A percentile compares a stretch with the other conserved stretches of the same genome.
These are phyloP conservation scores for Dicycla oo DNA, from an alignment of 2,888 invertebrate genomes.

Conservation along the genomic window DNA sequence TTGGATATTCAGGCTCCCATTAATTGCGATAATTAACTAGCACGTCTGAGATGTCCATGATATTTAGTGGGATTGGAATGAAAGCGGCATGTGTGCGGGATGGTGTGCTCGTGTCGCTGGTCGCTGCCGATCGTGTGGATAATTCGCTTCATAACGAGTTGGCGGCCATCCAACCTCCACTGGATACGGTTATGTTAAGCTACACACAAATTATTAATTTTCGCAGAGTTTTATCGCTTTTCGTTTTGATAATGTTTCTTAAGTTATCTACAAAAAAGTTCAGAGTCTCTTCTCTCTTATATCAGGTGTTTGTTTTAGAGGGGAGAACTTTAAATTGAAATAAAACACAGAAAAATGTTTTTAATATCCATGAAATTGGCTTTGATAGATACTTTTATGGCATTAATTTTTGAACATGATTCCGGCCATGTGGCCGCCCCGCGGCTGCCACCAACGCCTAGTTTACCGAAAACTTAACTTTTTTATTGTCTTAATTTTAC, in stretches of 20 bases:
- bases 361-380: no score
- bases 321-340: no score
- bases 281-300: background rate
- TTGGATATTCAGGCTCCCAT: constrained; percentile 52
- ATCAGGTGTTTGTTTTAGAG: no score
- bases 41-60: constrained; percentile 60
- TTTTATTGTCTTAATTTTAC: no score
- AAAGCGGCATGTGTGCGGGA: constrained; percentile 63
- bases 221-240: constrained; percentile 48
- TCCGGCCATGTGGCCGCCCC: no score
- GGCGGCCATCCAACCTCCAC: constrained; percentile 67
- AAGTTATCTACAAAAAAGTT: constrained; percentile 5
- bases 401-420: no score
- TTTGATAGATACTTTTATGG: no score
- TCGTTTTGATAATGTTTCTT: constrained; percentile 38
- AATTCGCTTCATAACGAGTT: constrained; percentile 70
- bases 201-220: constrained; percentile 70
- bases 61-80: constrained; percentile 65
- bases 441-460: no score
- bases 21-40: constrained; percentile 59
- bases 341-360: no score
- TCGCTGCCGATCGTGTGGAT: constrained; percentile 64
- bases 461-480: no score
- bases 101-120: constrained; percentile 62
- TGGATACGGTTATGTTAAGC: constrained; percentile 69